phyloP scores from a whole-genome alignment of 2,797 vertebrate species.

The Apodemus agrarius region DNA sequence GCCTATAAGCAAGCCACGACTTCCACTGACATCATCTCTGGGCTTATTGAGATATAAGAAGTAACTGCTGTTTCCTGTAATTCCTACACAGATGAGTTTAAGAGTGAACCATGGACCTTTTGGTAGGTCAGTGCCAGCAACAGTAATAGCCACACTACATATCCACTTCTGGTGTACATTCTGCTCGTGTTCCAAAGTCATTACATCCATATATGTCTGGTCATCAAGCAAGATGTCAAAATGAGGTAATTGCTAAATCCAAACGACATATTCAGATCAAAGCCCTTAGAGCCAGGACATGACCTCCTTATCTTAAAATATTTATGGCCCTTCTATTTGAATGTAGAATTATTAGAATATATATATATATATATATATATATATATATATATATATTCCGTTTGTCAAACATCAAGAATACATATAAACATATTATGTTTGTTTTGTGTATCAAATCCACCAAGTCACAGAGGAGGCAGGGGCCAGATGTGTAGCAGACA shows the following conservation, averaged over 20 bases:
- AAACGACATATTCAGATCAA: constrained; percentile 73
- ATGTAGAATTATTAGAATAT: not conserved
- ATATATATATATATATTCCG: constrained; percentile 1
- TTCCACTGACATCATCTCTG: not conserved
- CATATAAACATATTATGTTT: not conserved
- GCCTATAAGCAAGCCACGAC: not conserved
- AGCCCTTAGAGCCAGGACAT: constrained; percentile 74
- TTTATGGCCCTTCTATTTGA: constrained; percentile 19
- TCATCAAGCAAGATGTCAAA: constrained; percentile 74
- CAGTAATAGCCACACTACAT: not conserved
- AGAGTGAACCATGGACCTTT: not conserved
- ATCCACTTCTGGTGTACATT: not conserved
- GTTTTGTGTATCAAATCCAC: not conserved
- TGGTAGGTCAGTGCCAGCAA: not conserved
- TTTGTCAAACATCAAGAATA: constrained; percentile 42
- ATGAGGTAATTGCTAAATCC: constrained; percentile 52
- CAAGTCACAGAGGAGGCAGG: not conserved
- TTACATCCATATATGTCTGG: constrained; percentile 48
- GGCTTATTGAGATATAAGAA: not conserved
- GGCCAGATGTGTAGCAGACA: not conserved
- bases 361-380: too few species aligned
- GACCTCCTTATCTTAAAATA: constrained; percentile 75
- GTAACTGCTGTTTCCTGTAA: not conserved
- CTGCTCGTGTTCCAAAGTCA: constrained; percentile 39
- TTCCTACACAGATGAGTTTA: not conserved